phyloP scores from a whole-genome alignment of 2,797 vertebrate species.

The Phrynocephalus vlangalii region DNA sequence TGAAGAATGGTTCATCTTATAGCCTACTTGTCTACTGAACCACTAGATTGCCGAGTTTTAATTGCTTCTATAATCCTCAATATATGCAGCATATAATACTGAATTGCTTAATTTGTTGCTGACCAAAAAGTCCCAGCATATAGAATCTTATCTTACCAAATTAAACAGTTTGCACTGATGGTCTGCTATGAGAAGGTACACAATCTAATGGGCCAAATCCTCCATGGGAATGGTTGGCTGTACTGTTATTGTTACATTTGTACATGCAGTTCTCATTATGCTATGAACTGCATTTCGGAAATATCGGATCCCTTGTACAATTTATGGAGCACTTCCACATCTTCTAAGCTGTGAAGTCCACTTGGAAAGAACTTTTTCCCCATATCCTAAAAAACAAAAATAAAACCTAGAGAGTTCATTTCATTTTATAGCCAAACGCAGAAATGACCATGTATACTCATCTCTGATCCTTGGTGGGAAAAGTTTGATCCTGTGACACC shows the following conservation, averaged over 20 bases:
- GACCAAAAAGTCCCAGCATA: background rate
- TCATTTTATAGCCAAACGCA: no score
- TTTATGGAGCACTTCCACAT: constrained; percentile 61
- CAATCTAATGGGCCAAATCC: background rate
- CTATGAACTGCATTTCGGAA: constrained; percentile 47
- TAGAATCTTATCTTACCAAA: background rate
- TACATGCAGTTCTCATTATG: constrained; percentile 33
- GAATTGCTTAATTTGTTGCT: constrained; percentile 3
- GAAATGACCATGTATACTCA: no score
- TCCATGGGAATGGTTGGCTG: no score
- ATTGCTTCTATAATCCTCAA: constrained; percentile 62
- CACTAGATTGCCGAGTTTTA: constrained; percentile 57
- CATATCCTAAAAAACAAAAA: background rate
- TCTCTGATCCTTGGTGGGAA: no score
- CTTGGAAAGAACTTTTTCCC: background rate
- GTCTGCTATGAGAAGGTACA: background rate
- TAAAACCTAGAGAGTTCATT: no score
- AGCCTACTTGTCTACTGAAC: constrained; percentile 41
- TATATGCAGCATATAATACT: constrained; percentile 48
- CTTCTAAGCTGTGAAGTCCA: constrained; percentile 44
- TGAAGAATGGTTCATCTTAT: constrained; percentile 50
- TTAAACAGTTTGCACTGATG: background rate
- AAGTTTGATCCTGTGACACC: no score
- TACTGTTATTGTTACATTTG: constrained; percentile 48
- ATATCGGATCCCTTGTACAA: constrained; percentile 43